phyloP scores from a whole-genome alignment of 1,140 invertebrate species.

The Zaprionus lachaisei region DNA sequence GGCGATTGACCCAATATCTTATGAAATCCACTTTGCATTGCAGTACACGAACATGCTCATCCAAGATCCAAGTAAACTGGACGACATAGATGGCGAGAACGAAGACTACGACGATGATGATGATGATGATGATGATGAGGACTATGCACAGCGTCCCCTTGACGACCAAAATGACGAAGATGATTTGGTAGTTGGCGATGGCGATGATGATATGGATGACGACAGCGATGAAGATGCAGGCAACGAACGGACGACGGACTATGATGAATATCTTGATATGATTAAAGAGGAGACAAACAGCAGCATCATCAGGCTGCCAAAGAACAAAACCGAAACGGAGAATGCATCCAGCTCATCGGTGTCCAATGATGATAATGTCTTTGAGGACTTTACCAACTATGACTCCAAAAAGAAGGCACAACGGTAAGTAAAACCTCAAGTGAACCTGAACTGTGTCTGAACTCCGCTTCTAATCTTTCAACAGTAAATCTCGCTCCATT shows the following conservation, averaged over 20 bases:
- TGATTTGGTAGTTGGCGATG: conserved; percentile 7
- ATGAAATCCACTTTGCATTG: conserved; percentile 36
- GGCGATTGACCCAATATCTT: conserved; percentile 64
- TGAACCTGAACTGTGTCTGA: neutral
- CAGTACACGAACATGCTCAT: conserved; percentile 68
- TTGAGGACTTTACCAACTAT: conserved; percentile 72
- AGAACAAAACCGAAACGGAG: conserved; percentile 23
- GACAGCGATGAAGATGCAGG: conserved; percentile 34
- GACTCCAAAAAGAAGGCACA: conserved; percentile 61
- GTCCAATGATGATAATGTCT: conserved; percentile 71
- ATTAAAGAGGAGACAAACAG: conserved; percentile 28
- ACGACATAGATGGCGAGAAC: conserved; percentile 48
- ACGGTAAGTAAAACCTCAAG: conserved; percentile 30
- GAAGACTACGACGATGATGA: conserved; percentile 47
- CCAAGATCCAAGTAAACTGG: conserved; percentile 62
- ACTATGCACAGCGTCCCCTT: neutral
- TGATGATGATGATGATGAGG: conserved; percentile 30
- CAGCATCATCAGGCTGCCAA: conserved; percentile 16
- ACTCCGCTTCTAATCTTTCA: neutral
- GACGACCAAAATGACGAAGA: conserved; percentile 29
- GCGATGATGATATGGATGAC: conserved; percentile 11
- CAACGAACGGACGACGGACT: conserved; percentile 16
- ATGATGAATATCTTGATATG: conserved; percentile 52
- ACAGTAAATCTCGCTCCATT: conserved; percentile 71
- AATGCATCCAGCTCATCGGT: conserved; percentile 25